Evolutionary conservation across 1,140 invertebrate genomes (phyloP).

Genomic region (Conus betulinus): DNA sequence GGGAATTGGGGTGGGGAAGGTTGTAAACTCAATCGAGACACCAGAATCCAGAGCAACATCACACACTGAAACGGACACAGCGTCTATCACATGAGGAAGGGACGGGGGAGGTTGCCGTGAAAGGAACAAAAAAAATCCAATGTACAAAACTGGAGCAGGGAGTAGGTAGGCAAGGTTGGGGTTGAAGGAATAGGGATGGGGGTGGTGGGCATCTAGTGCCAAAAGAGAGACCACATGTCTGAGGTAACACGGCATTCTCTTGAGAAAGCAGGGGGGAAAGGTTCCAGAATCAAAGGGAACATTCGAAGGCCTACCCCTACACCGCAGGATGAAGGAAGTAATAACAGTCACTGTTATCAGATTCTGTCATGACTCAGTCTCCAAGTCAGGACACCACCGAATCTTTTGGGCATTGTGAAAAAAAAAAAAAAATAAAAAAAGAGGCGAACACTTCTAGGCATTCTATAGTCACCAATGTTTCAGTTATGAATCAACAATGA

Average conservation of each 20-base stretch:
- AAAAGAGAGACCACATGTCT: not conserved
- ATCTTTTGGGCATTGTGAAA: not conserved
- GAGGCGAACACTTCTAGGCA: not conserved
- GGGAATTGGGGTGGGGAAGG: not conserved
- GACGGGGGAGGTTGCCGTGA: not conserved
- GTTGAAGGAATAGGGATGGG: not conserved
- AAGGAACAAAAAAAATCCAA: not conserved
- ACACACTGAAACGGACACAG: not conserved
- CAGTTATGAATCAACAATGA: not conserved
- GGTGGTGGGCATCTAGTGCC: not conserved
- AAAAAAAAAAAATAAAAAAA: not conserved
- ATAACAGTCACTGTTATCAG: not conserved
- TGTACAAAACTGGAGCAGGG: not conserved
- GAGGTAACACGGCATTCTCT: slow-evolving; percentile 1
- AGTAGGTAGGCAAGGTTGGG: not conserved
- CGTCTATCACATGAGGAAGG: not conserved
- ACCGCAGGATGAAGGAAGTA: not conserved
- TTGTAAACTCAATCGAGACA: not conserved
- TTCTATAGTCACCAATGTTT: not conserved
- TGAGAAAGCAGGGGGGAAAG: not conserved
- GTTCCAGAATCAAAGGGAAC: too few relatives aligned
- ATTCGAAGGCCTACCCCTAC: too few relatives aligned
- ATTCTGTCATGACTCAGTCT: not conserved
- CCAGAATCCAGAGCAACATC: not conserved
- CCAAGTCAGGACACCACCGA: too few relatives aligned